Evolutionary conservation across 2,113 vertebrate species (phyloP).

Genomic region (Platysteira castanea): DNA sequence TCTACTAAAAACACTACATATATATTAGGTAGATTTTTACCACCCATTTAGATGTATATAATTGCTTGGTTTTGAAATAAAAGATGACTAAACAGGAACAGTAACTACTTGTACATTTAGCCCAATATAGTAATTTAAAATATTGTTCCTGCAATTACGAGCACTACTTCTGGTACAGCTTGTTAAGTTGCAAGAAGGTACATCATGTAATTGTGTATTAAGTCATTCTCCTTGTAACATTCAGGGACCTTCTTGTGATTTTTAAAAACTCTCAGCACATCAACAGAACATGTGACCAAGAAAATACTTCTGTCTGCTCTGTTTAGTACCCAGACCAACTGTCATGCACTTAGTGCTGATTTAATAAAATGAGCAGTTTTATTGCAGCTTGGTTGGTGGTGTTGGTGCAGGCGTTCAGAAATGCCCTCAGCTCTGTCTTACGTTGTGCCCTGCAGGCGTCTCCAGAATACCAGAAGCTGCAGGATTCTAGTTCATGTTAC

Average conservation of each 20-base stretch:
- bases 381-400: neutral
- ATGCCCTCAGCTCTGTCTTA: neutral
- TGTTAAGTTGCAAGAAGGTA: neutral
- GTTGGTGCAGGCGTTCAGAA: neutral
- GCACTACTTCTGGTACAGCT: neutral
- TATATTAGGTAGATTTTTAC: neutral
- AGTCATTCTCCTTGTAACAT: neutral
- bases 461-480: slow-evolving; percentile 87
- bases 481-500: slow-evolving; percentile 85
- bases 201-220: neutral
- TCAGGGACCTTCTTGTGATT: neutral
- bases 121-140: neutral
- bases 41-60: neutral
- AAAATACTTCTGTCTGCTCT: neutral
- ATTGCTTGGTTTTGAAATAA: neutral
- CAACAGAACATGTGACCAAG: neutral
- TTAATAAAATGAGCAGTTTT: neutral
- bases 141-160: neutral
- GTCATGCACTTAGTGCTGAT: neutral
- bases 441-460: slow-evolving; percentile 72
- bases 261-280: neutral
- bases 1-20: neutral
- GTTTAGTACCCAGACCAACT: neutral
- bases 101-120: neutral
- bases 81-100: neutral